Evolutionary conservation across 2,797 vertebrate species (phyloP), one percentile per base, ranked within the genome.

Genomic region (Nannoperca obscura): DNA sequence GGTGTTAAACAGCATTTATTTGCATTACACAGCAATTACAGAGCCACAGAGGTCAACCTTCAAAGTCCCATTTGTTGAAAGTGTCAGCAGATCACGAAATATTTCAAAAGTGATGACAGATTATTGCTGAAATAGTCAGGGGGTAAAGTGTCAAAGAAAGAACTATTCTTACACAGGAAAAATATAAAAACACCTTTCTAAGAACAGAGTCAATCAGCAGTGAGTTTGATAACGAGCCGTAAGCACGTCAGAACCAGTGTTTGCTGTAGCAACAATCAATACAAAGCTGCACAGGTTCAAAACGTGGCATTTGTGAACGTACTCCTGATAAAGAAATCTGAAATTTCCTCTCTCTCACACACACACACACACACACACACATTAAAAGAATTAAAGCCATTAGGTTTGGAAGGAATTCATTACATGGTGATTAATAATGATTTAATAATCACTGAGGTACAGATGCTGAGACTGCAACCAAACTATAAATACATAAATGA

Each of bases 1-100:
- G 52, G 40, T 79, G 79, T 88, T 81, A 24, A 74, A 90, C 44
- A 63, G 32, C 36, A 63, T 93, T 92, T 94, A 93, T 92, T 92
- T 82, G 34, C 36, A 80, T 76, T 49, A 54, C 72, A 81, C 19
- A 53, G 44, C 84, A 70, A 87, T 76, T 49, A 54, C 72, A 81
- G 15, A 53, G 40, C 84, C 72, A 87, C 80, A 86, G 64, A 85
- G 64, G 75, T 47, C 73, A 65, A 83, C 58, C 54, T 22, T 76
- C 64, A 83, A 85, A 71, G 70, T 86, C 70, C 66, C 78, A 60
- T 87, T 89, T 89, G 64, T 84, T 87, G 59, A 36, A 78, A 84
- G 74, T 83, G 71, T 79, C 71, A 77, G 68, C 55, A 84, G 73
- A 81, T 89, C 63, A 82, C 69, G 20, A 75, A 44, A 71, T 36